Evolutionary conservation across 2,113 vertebrate species (phyloP), one percentile per base, ranked within the genome.

Genomic region (Lepisosteus oculatus): DNA sequence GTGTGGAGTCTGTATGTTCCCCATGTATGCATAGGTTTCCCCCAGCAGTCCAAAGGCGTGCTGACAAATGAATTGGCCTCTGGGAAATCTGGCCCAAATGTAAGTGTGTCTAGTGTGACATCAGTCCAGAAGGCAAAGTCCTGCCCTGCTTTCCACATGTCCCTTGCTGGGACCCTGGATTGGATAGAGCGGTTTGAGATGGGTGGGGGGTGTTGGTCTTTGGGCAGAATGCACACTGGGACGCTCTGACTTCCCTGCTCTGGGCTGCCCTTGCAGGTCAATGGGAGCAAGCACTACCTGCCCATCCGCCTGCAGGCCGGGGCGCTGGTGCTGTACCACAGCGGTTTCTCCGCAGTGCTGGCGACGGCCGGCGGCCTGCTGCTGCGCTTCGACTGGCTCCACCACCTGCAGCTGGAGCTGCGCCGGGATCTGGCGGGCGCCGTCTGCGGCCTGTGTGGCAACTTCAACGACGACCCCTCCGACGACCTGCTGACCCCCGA

Each of bases 391-490:
- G 85, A 93, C 79, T 80, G 92, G 0, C 0, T 44, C 43, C 85
- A 85, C 69, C 64, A 79, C 0, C 74, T 90, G 9, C 72, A 47
- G 6, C 75, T 93, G 69, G 87, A 71, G 0, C 69, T 88, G 14
- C 81, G 85, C 0, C 82, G 74, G 9, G 82, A 66, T 62, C 86
- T 93, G 74, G 63, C 72, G 71, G 62, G 78, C 14, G 64, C 45
- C n/a, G 7, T 90, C 6, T 87, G 86, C 0, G 91, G 92, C 43
- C 80, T 95, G 55, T 94, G 90, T 0, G 90, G 90, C 13, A 80
- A 91, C 74, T 89, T 85, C 74, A 86, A 89, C 0, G 75, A 74
- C 0, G 44, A 80, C 8, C 3, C 1, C 0, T 4, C 63, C 0
- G 84, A 86, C 0, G 84, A 81, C 65, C 70, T 80, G 57, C 15